These are phyloP conservation scores for Ectemnius continuus DNA, from an alignment of 2,888 invertebrate species.

Conservation along the genomic window DNA sequence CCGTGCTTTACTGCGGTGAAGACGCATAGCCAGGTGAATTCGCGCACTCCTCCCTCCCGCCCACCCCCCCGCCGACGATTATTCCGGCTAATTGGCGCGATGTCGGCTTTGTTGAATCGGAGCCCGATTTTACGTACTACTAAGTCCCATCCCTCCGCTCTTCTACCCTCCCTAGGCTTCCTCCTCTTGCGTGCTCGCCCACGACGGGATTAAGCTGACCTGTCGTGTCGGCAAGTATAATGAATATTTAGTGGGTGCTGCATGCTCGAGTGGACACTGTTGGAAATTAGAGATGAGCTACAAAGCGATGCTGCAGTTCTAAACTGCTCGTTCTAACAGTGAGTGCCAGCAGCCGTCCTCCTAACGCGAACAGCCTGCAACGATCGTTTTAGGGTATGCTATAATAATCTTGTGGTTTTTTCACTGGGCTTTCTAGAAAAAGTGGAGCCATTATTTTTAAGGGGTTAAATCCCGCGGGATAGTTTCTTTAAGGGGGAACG, in stretches of 20 bases:
- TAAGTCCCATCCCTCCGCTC: conserved; percentile 21
- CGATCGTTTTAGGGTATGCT: background rate
- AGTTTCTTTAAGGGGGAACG: conserved; percentile 36
- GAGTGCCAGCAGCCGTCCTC: too few species aligned
- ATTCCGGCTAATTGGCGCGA: conserved; percentile 36
- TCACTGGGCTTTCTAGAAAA: too few species aligned
- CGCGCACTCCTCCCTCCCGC: background rate
- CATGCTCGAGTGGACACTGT: background rate
- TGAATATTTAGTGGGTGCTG: conserved; percentile 1
- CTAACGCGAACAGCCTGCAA: background rate
- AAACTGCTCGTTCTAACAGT: background rate
- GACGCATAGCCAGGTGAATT: too few species aligned
- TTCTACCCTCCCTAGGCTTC: conserved; percentile 12
- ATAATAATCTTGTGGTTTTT: too few species aligned
- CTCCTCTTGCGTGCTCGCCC: conserved; percentile 1
- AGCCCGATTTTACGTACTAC: conserved; percentile 7
- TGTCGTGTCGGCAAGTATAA: background rate
- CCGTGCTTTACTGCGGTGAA: too few species aligned
- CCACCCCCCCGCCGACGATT: too few species aligned
- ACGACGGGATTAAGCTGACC: background rate
- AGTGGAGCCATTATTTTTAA: conserved; percentile 57
- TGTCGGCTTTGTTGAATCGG: conserved; percentile 29
- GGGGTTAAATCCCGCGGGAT: conserved; percentile 39
- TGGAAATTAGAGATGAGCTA: conserved; percentile 12
- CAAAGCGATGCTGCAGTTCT: background rate